Conservation (phyloP, 1,140 invertebrate genomes). For the Halesus radiatus region DNA sequence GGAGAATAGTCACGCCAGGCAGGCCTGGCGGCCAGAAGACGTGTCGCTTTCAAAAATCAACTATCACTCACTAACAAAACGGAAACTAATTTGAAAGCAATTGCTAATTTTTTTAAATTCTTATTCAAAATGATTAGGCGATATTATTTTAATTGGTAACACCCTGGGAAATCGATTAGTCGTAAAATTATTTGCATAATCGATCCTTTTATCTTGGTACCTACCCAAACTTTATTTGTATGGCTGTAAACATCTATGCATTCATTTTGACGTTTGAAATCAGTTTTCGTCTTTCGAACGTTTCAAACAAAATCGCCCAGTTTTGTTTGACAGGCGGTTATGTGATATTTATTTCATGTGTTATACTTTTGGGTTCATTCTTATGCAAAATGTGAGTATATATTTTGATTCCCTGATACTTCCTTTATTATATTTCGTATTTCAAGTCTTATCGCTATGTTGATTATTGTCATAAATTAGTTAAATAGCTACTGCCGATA, state of each 20-base stretch:
- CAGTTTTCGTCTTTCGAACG: conserved; percentile 9
- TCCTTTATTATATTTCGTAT: background rate
- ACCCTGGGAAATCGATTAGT: too few species aligned
- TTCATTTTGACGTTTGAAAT: conserved; percentile 18
- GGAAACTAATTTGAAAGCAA: too few species aligned
- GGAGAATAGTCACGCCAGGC: too few species aligned
- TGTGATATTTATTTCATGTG: conserved; percentile 11
- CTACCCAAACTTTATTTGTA: background rate
- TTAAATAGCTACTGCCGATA: conserved; percentile 24
- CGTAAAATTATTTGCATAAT: too few species aligned
- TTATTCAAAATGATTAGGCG: too few species aligned
- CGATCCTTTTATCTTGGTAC: too few species aligned
- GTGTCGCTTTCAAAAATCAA: too few species aligned
- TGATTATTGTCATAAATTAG: conserved; percentile 43
- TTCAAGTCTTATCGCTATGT: conserved; percentile 23
- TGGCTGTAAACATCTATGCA: background rate
- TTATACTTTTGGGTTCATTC: conserved; percentile 1
- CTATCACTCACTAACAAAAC: too few species aligned
- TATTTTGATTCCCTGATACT: background rate
- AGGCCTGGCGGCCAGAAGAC: too few species aligned
- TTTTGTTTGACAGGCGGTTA: background rate
- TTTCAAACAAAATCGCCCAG: conserved; percentile 20
- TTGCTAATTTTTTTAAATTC: too few species aligned
- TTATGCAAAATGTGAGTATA: background rate
- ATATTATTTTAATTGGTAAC: too few species aligned